Evolutionary conservation across 2,113 vertebrate genomes (phyloP).

Genomic region (Gobiocypris rarus): DNA sequence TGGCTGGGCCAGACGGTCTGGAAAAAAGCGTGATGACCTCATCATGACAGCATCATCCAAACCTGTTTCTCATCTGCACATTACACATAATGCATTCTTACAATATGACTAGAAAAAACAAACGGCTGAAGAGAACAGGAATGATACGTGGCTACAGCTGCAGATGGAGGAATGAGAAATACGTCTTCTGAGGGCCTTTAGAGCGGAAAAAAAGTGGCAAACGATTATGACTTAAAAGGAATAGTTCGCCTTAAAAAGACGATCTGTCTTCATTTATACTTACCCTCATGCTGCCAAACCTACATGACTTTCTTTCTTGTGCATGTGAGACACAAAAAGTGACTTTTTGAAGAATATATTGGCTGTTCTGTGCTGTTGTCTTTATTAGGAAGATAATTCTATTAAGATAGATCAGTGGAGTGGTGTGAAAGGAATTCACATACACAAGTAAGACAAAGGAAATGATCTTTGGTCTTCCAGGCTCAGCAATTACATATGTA

Average conservation of each 20-base stretch:
- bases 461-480: too few species aligned
- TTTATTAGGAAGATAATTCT: too few species aligned
- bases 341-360: neutral
- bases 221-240: neutral
- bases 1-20: slow-evolving; percentile 71
- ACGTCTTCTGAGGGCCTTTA: neutral
- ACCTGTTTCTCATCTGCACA: slow-evolving; percentile 94
- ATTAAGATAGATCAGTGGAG: too few species aligned
- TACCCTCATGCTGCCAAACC: neutral
- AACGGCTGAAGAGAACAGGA: slow-evolving; percentile 78
- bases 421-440: too few species aligned
- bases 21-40: slow-evolving; percentile 90
- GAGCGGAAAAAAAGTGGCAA: neutral
- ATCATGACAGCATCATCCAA: slow-evolving; percentile 91
- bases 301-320: neutral
- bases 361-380: neutral
- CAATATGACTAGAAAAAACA: slow-evolving; percentile 94
- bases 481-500: too few species aligned
- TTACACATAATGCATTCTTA: slow-evolving; percentile 93
- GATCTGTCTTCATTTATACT: neutral
- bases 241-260: neutral
- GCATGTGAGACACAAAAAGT: neutral
- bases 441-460: too few species aligned
- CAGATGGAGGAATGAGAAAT: slow-evolving; percentile 71
- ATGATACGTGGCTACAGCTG: slow-evolving; percentile 80